Evolutionary conservation across 2,113 vertebrate species (phyloP), one percentile per base, ranked within the genome.

Genomic region (Nothocercus nigrocapillus): DNA sequence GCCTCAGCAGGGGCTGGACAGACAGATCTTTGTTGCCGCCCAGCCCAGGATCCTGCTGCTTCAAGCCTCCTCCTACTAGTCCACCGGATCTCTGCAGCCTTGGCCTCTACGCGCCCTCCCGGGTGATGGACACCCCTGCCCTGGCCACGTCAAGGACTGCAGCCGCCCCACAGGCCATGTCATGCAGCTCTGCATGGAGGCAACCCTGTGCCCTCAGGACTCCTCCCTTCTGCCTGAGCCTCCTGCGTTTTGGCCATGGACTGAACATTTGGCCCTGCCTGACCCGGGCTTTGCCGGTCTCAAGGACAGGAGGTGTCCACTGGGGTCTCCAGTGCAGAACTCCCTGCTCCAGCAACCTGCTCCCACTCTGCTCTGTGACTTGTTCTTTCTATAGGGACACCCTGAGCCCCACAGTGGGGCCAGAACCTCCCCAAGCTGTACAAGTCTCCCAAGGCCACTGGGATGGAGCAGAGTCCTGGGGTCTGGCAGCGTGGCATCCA

Each of bases 61-160:
- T 27, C 47, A 0, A 0, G 34, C 18, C 28, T 27, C 28, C 2
- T 9, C 17, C 11, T 34, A 0, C 36, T 0, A 2, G 4, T 70
- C 44, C 54, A n/a, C 40, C 0, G 1, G 27, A 36, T 85, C 44
- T 66, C 70, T 51, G 56, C 2, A 1, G 63, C 22, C 34, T 49
- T 9, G 73, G 61, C 45, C 45, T 18, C 6, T 20, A 8, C 11
- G 49, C 45, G 16, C 15, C 45, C 45, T 16, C 34, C 54, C 8
- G 73, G 54, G 0, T 1, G 2, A 7, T 3, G 56, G 73, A 19
- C 61, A 85, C 0, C 6, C 34, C 34, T 28, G 77, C 24, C 40
- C 54, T 13, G n/a, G 38, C 11, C 11, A 0, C 17, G 44, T 19
- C 0, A 47, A 1, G 2, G 80, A 54, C 5, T 2, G 36, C 20